Evolutionary conservation across 2,888 invertebrate species (phyloP), one percentile per base, ranked within the genome.

Genomic region (Catocala nupta): DNA sequence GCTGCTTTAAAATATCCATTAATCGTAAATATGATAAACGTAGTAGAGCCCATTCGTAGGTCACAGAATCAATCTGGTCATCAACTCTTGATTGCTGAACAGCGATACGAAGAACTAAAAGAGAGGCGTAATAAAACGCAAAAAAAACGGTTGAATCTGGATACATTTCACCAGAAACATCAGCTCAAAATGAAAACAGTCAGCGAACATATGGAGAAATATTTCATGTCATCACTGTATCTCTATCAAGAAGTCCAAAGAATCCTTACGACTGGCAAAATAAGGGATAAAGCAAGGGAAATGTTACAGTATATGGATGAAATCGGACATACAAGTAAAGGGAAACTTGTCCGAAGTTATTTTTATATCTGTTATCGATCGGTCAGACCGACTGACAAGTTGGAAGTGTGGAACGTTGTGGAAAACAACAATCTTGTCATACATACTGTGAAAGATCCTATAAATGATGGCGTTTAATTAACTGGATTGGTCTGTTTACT

Each of bases 191-290:
- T 45, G 13, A 16, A 42, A 42, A 57, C 44, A 25, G 25, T 69
- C 0, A 36, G 10, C 3, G 44, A 60, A 0, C 52, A 65, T 12
- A 60, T 65, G 16, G 6, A 39, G 5, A 0, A 52, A 0, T 8
- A 69, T 49, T 65, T 12, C 9, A 36, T 33, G 11, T 63, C 65
- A n/a, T 52, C 63, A 1, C 0, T 52, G 7, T 69, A 65, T 25
- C 25, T 69, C 7, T 58, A 58, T 8, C 39, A 43, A 9, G 68
- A 69, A 60, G 48, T 65, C 2, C n/a, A 43, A 45, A 63, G 63
- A 43, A 69, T 69, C 9, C 0, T 33, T 47, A n/a, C 5, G 13
- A 59, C 45, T 16, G 45, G 47, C 5, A 2, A 5, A 25, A 1
- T 42, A 12, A 39, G 36, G 10, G 52, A 59, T 25, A 12, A 36